phyloP scores from a whole-genome alignment of 2,113 vertebrate species.

The mouse (Mus musculus) region GRCm39 chr10:88457001-88457500 shows the following conservation, averaged over 20 bases:
- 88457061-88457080: not conserved
- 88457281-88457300: not conserved
- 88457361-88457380: not conserved
- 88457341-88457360: not conserved
- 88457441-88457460: not conserved
- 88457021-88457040: not conserved
- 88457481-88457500: not conserved
- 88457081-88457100: not conserved
- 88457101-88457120: not conserved
- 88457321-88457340: too few species aligned
- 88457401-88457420: constrained; percentile 4
- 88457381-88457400: too few species aligned
- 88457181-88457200: not conserved
- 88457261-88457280: not conserved
- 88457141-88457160: not conserved
- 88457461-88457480: not conserved
- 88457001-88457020: not conserved
- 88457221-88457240: not conserved
- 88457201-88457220: not conserved
- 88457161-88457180: not conserved
- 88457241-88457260: not conserved
- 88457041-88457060: not conserved
- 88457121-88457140: not conserved
- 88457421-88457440: not conserved
- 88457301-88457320: not conserved